These are phyloP conservation scores for Sebastes schlegelii DNA, from an alignment of 2,113 vertebrate genomes.

Conservation along the genomic window DNA sequence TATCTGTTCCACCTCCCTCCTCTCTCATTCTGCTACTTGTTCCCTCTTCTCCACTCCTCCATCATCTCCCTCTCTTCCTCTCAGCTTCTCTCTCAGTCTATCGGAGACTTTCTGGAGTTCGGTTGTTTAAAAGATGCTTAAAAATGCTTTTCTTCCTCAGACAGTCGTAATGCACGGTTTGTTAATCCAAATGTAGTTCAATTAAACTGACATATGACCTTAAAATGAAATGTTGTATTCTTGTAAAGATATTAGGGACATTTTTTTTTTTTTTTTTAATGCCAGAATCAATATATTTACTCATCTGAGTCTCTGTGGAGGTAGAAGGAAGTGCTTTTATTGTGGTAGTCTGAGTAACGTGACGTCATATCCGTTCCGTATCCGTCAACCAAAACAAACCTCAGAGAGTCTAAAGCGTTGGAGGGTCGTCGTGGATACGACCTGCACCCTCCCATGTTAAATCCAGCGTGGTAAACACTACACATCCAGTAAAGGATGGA, in stretches of 20 bases:
- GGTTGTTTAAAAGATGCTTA: not conserved
- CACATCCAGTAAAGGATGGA: too few relatives aligned
- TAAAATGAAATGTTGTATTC: not conserved
- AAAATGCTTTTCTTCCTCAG: not conserved
- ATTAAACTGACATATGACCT: not conserved
- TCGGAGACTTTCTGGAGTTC: not conserved
- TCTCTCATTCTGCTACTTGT: not conserved
- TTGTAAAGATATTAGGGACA: not conserved
- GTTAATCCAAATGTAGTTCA: not conserved
- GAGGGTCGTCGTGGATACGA: too few relatives aligned
- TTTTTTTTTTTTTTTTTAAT: too few relatives aligned
- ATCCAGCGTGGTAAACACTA: too few relatives aligned
- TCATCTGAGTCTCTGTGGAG: too few relatives aligned
- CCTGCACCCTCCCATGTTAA: too few relatives aligned
- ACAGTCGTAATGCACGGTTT: not conserved
- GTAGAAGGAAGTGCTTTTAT: too few relatives aligned
- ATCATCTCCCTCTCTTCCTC: not conserved
- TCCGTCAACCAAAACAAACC: too few relatives aligned
- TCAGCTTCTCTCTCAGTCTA: not conserved
- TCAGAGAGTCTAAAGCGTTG: too few relatives aligned
- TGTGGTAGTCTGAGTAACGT: too few relatives aligned
- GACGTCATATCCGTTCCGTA: too few relatives aligned
- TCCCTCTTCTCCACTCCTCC: not conserved
- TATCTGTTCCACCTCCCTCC: constrained; percentile 12
- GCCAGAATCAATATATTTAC: too few relatives aligned